Evolutionary conservation across 2,113 vertebrate genomes (phyloP).

Genomic region (Anas platyrhynchos): DNA sequence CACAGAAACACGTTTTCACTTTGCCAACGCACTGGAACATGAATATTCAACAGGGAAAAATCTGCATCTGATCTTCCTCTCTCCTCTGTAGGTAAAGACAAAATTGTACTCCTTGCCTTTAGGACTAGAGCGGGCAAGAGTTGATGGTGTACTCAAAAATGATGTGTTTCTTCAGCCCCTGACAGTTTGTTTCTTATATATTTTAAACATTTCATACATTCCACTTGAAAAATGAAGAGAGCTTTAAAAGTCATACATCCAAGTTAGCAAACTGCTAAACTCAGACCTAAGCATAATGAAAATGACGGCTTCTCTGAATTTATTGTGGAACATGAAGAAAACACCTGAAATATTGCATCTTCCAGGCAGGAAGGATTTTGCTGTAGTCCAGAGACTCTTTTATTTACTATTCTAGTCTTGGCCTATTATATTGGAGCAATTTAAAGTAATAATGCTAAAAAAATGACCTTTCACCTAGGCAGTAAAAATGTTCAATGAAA

Average conservation of each 20-base stretch:
- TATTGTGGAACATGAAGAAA: neutral
- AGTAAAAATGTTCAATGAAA: conserved; percentile 69
- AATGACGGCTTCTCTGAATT: neutral
- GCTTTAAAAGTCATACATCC: neutral
- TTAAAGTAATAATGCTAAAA: conserved; percentile 74
- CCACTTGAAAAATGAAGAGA: neutral
- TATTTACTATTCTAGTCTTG: conserved; percentile 62
- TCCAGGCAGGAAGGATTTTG: neutral
- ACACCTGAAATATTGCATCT: conserved; percentile 20
- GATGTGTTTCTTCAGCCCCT: neutral
- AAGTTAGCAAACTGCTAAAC: neutral
- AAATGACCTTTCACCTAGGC: conserved; percentile 71
- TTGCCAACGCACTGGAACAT: neutral
- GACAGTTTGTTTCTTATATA: neutral
- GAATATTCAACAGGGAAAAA: neutral
- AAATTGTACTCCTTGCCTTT: neutral
- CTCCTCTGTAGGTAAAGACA: neutral
- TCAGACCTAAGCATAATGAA: neutral
- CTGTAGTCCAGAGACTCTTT: conserved; percentile 2
- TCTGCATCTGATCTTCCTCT: neutral
- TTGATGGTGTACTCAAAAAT: neutral
- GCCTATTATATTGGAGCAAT: conserved; percentile 64
- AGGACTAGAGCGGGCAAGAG: neutral
- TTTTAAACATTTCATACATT: neutral
- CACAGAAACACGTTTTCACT: neutral